Base-by-base conservation (phyloP, 2,888 invertebrate species). In the Cataglyphis rosenhaueri region DNA sequence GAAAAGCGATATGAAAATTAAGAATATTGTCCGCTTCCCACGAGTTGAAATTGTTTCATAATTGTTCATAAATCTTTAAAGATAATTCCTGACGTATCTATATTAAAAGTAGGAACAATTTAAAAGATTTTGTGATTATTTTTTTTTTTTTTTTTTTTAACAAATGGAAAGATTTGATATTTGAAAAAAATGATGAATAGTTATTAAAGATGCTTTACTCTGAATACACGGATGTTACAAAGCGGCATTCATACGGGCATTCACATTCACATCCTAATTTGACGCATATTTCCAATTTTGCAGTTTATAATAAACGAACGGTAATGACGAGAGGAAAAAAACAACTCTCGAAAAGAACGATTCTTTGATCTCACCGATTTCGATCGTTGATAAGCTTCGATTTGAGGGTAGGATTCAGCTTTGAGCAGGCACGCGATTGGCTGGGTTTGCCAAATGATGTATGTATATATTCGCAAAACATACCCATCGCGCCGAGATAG, bases 381-480 rank as follows among this genome's bases (percentile, higher is more conserved):
- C 35, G 41, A 78, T 78, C 48, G 59, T 61, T 18, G 8, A 59
- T 70, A 70, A 70, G 44, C 29, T 78, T 32, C 41, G 59, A 15
- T 78, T 32, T 57, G 41, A 32, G 12, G 25, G 62, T 21, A 38
- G 32, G 21, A 57, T 52, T 2, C 62, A 21, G 35, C 12, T 21
- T 66, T n/a, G 18, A 55, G 35, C 25, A 55, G 5, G 35, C 59
- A 35, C 18, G 59, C 55, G 55, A 79, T 78, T 44, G 59, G 44
- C 21, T 32, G 78, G 71, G 61, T 79, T 70, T 79, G 32, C 21
- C 59, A 79, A 71, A 79, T 79, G 44, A 79, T 29, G 71, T 48
- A 70, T 44, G 44, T 25, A 71, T 61, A 61, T 44, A 70, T 71
- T 71, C 59, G 35, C 59, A 44, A 79, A 79, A 71, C 70, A 71